Conservation (phyloP, 2,113 vertebrate genomes). For the Jaculus jaculus region DNA sequence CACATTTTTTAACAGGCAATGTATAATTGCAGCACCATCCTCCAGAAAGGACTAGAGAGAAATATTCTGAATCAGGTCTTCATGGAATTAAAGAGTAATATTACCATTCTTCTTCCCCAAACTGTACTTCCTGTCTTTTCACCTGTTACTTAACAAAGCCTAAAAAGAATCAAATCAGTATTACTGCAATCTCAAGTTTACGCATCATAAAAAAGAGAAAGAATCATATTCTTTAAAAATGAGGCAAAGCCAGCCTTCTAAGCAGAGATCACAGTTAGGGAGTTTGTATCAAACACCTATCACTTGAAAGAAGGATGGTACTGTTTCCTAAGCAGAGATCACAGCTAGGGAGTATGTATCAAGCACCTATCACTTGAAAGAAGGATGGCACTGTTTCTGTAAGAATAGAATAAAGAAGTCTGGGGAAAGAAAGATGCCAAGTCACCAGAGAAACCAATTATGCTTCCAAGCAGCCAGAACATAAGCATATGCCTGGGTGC, state of each 20-base stretch:
- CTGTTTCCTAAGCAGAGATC: slow-evolving; percentile 49
- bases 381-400: slow-evolving; percentile 50
- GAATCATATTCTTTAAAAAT: slow-evolving; percentile 39
- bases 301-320: slow-evolving; percentile 59
- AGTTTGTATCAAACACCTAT: slow-evolving; percentile 59
- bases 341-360: slow-evolving; percentile 40
- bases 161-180: slow-evolving; percentile 62
- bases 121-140: slow-evolving; percentile 32
- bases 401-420: slow-evolving; percentile 62
- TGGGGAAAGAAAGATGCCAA: slow-evolving; percentile 59
- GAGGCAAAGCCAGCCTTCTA: slow-evolving; percentile 22
- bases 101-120: slow-evolving; percentile 26
- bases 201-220: slow-evolving; percentile 58
- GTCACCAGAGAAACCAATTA: slow-evolving; percentile 70
- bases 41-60: slow-evolving; percentile 30
- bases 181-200: slow-evolving; percentile 15
- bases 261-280: slow-evolving; percentile 47
- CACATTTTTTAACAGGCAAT: slow-evolving; percentile 44
- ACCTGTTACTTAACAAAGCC: slow-evolving; percentile 3
- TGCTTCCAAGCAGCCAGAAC: slow-evolving; percentile 61
- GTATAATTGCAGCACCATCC: slow-evolving; percentile 38
- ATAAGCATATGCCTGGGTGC: slow-evolving; percentile 49
- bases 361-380: slow-evolving; percentile 62
- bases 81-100: slow-evolving; percentile 6
- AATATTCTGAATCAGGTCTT: slow-evolving; percentile 39